Conservation (phyloP, 2,797 vertebrate genomes). For the Channa striata region DNA sequence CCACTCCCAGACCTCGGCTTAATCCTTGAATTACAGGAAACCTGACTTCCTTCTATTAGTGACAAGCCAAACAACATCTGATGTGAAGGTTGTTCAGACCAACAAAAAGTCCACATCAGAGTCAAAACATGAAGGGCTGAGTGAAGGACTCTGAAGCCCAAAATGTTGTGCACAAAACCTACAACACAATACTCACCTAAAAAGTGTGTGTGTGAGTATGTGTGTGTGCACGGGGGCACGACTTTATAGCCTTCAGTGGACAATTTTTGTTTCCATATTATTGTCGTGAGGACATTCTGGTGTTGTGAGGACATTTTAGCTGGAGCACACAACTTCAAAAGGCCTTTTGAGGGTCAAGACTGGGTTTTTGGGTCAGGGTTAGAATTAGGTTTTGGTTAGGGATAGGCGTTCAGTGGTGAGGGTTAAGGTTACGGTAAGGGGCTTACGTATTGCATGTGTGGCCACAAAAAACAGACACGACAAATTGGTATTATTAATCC, state of each 20-base stretch:
- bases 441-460: too few relatives aligned
- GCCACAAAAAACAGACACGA: neutral
- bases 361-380: too few relatives aligned
- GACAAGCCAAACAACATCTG: constrained; percentile 42
- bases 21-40: constrained; percentile 62
- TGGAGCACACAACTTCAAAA: too few relatives aligned
- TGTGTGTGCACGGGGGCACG: too few relatives aligned
- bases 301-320: too few relatives aligned
- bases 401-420: too few relatives aligned
- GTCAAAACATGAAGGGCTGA: constrained; percentile 11
- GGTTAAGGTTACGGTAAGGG: too few relatives aligned
- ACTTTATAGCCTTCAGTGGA: too few relatives aligned
- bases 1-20: constrained; percentile 60
- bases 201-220: neutral
- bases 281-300: too few relatives aligned
- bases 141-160: neutral
- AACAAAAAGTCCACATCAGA: constrained; percentile 16
- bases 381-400: too few relatives aligned
- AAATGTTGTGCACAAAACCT: neutral
- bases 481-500: constrained; percentile 2
- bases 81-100: constrained; percentile 4
- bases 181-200: neutral
- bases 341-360: too few relatives aligned
- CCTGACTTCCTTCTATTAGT: constrained; percentile 27
- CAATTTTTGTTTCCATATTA: too few relatives aligned